A percentile compares a stretch with the other conserved stretches of the same genome.
Evolutionary conservation across 2,113 vertebrate genomes (phyloP).

Genomic region (Xiphophorus couchianus): DNA sequence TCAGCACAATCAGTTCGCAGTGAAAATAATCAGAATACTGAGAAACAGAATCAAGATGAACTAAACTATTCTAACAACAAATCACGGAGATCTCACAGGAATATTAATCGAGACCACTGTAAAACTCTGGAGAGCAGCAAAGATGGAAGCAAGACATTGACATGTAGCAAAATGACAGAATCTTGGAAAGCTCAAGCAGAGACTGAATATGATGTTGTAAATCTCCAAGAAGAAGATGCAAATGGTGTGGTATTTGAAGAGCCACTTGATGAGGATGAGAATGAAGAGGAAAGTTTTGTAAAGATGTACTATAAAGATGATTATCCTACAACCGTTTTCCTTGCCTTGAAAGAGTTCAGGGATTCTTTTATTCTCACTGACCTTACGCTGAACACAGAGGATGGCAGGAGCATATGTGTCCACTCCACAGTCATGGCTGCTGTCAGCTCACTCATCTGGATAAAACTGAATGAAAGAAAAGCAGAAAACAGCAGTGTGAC

Average conservation of each 20-base stretch:
- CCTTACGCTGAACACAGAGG: constrained; percentile 64
- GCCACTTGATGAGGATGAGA: constrained; percentile 28
- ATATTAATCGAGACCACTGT: background rate
- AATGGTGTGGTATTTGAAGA: constrained; percentile 23
- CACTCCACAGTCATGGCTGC: constrained; percentile 81
- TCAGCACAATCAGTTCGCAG: background rate
- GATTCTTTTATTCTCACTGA: constrained; percentile 75
- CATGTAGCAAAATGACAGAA: background rate
- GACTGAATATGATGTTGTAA: background rate
- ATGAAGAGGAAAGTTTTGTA: constrained; percentile 27
- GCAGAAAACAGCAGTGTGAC: background rate
- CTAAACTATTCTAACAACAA: background rate
- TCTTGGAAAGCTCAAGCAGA: constrained; percentile 1
- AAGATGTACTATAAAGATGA: constrained; percentile 55
- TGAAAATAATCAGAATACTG: background rate
- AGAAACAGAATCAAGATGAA: constrained; percentile 3
- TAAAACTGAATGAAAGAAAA: constrained; percentile 8
- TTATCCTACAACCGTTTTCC: constrained; percentile 70
- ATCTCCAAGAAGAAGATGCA: constrained; percentile 8
- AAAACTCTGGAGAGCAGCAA: background rate
- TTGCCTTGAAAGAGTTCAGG: constrained; percentile 70
- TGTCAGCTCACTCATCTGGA: constrained; percentile 74
- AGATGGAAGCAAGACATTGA: background rate
- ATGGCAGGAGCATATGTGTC: constrained; percentile 46
- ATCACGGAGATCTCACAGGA: background rate